A percentile compares a stretch with the other conserved stretches of the same genome.
These are phyloP conservation scores for Aleiodes testaceus DNA, from an alignment of 2,888 invertebrate species.

Conservation along the genomic window DNA sequence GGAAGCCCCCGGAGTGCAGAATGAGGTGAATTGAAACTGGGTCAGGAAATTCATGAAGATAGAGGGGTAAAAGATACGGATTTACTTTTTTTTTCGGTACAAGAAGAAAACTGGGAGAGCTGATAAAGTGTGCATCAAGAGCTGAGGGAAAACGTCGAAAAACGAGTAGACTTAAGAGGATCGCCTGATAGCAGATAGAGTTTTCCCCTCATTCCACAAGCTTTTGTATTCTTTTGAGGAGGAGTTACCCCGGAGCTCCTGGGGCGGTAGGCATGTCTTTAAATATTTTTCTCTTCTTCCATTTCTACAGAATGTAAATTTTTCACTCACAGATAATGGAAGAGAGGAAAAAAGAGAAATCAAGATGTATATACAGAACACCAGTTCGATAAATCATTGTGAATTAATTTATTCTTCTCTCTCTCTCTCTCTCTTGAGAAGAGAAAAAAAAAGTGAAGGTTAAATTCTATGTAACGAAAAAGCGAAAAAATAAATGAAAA, in stretches of 20 bases:
- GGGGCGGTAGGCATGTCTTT: slow-evolving; percentile 18
- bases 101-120: background rate
- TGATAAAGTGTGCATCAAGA: slow-evolving; percentile 29
- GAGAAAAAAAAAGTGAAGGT: background rate
- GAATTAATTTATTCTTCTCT: background rate
- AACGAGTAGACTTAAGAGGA: background rate
- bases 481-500: background rate
- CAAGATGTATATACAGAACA: background rate
- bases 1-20: slow-evolving; percentile 4
- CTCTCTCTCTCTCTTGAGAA: background rate
- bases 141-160: slow-evolving; percentile 16
- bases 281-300: background rate
- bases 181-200: background rate
- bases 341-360: background rate
- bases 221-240: slow-evolving; percentile 27
- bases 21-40: slow-evolving; percentile 28
- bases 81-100: slow-evolving; percentile 10
- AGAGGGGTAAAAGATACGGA: slow-evolving; percentile 2
- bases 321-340: background rate
- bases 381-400: slow-evolving; percentile 1
- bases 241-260: background rate
- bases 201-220: slow-evolving; percentile 11
- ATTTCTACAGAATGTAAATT: slow-evolving; percentile 7
- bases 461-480: background rate
- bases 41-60: slow-evolving; percentile 36